Conservation (phyloP, 1,140 invertebrate species). For the Drosophila trapezifrons region DNA sequence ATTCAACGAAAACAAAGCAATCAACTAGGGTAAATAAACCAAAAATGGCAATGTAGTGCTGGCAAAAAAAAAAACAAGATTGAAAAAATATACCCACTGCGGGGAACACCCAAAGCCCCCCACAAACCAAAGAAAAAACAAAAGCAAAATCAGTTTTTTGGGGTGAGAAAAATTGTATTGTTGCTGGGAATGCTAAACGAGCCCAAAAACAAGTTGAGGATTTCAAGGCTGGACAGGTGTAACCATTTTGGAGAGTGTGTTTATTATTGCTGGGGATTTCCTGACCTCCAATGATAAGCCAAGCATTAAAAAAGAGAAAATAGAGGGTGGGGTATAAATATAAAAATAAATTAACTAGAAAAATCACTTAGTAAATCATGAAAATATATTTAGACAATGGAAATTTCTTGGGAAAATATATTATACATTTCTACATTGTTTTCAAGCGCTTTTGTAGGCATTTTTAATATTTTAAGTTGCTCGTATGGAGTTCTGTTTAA, state of each 20-base stretch:
- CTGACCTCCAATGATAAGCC: conserved; percentile 48
- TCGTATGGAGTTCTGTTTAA: too few relatives aligned
- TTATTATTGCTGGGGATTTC: conserved; percentile 11
- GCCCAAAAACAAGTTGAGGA: conserved; percentile 25
- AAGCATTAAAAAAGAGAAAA: conserved; percentile 47
- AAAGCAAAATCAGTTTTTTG: conserved; percentile 48
- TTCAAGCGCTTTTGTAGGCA: too few relatives aligned
- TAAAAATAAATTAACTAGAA: background rate
- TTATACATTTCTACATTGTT: too few relatives aligned
- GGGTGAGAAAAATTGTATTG: conserved; percentile 35
- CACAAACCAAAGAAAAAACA: conserved; percentile 29
- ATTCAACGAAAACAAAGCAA: conserved; percentile 79
- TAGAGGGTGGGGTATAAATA: background rate
- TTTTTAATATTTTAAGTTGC: too few relatives aligned
- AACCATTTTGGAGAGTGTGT: conserved; percentile 27
- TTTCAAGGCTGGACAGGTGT: conserved; percentile 40
- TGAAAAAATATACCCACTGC: conserved; percentile 53
- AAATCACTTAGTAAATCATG: too few relatives aligned
- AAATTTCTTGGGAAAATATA: too few relatives aligned
- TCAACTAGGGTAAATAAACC: conserved; percentile 80
- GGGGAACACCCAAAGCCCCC: too few relatives aligned
- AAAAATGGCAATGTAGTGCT: conserved; percentile 58
- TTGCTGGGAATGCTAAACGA: conserved; percentile 63
- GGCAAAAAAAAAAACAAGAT: conserved; percentile 51
- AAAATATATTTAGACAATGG: too few relatives aligned